Base-by-base conservation (phyloP, 2,113 vertebrate genomes). In the Hippocampus guttulatus region DNA sequence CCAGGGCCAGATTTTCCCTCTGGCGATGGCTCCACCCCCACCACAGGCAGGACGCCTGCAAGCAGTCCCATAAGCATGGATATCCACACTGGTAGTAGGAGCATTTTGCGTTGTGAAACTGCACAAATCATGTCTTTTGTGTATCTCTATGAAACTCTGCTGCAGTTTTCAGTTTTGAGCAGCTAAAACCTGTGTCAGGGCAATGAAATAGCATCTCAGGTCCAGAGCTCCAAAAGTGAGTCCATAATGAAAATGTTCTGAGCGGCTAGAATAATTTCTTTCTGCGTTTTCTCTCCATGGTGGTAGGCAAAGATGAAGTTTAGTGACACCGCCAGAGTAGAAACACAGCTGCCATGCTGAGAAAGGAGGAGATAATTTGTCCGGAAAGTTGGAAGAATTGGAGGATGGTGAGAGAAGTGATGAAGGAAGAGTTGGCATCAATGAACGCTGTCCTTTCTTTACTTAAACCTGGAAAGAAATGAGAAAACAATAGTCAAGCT, bases 251-350 rank as follows among this genome's bases (percentile, higher is more conserved):
- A 78, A 82, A 86, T 25, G 78, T 87, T 85, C 88, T 8, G 68
- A 68, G 79, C 81, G 82, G 81, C 84, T 89, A 87, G 33, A 89
- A 83, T 93, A 90, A 95, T 98, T 98, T 98, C 96, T 98, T 98
- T 95, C 95, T 92, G 75, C 96, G 95, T 91, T 98, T 98, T 84
- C 95, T 95, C 95, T 98, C 96, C 96, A 98, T 98, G 84, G 91
- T 94, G 91, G 71, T 74, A 4, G 81, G 79, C 81, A 84, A 85
- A 71, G 30, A 75, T 80, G 85, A 73, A 58, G 75, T 77, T 90
- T 88, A 92, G 89, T 87, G 84, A 66, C 73, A 61, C 75, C 69
- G 88, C 82, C 78, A 74, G 81, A 81, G 74, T 21, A 63, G 60
- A 64, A 80, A 71, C 77, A 82, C 8, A 16, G 73, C 11, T 23